A percentile compares a stretch with the other conserved stretches of the same genome.
Conservation (phyloP, 1,140 invertebrate species). For the Drosophila ironensis region DNA sequence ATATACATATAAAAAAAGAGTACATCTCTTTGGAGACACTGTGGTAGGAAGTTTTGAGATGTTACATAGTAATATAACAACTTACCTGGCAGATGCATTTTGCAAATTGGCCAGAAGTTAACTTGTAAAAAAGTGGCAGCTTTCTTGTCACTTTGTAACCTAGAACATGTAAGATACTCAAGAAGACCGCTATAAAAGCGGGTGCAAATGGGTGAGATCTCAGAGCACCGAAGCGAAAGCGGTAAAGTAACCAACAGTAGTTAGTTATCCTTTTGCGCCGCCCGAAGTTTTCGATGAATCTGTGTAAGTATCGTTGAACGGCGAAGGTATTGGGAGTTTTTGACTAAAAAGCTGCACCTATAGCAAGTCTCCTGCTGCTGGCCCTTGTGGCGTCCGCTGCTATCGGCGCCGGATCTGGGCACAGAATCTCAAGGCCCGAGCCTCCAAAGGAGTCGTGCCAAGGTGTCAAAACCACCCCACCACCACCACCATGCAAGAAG, state of each 20-base stretch:
- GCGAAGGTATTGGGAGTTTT: background rate
- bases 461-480: background rate
- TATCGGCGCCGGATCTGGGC: conserved; percentile 12
- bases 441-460: conserved; percentile 10
- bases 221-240: conserved; percentile 36
- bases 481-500: conserved; percentile 2
- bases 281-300: conserved; percentile 38
- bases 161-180: background rate
- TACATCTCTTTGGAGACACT: background rate
- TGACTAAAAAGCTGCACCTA: conserved; percentile 1
- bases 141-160: conserved; percentile 11
- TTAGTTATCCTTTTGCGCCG: conserved; percentile 48
- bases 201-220: background rate
- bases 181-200: conserved; percentile 44
- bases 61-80: background rate
- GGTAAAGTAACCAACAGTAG: conserved; percentile 40
- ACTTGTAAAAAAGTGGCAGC: conserved; percentile 1
- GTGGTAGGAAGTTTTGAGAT: background rate
- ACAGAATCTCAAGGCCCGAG: conserved; percentile 3
- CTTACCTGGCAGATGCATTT: conserved; percentile 16
- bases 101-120: conserved; percentile 25
- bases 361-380: conserved; percentile 44
- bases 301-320: conserved; percentile 35
- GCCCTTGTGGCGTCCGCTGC: conserved; percentile 32
- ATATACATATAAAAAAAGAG: too few relatives aligned